phyloP scores from a whole-genome alignment of 2,113 vertebrate genomes.

The Choloepus hoffmanni region DNA sequence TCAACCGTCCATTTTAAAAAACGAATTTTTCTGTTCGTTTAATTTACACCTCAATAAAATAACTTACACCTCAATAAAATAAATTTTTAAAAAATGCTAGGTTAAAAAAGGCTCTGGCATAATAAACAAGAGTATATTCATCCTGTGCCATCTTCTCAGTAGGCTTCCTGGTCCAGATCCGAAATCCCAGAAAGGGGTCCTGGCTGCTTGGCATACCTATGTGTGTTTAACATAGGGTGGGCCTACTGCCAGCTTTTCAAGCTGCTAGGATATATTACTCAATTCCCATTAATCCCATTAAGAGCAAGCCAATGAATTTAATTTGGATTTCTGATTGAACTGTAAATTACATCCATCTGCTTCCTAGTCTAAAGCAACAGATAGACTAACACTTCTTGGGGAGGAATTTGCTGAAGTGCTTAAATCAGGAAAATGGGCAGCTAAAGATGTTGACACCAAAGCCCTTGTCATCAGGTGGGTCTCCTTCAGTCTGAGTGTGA shows the following conservation, averaged over 20 bases:
- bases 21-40: neutral
- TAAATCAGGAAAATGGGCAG: neutral
- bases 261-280: constrained; percentile 80
- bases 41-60: neutral
- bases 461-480: neutral
- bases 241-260: constrained; percentile 66
- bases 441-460: neutral
- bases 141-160: neutral
- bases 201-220: constrained; percentile 1
- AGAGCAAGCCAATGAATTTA: constrained; percentile 81
- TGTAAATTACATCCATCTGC: constrained; percentile 84
- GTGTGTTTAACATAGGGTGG: constrained; percentile 63
- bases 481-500: constrained; percentile 42
- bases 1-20: neutral
- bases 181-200: neutral
- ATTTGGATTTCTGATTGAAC: constrained; percentile 82
- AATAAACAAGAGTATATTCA: neutral
- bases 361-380: constrained; percentile 68
- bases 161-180: neutral
- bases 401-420: neutral
- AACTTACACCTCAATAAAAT: neutral
- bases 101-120: neutral
- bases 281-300: constrained; percentile 85
- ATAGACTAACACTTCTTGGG: constrained; percentile 34
- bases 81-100: neutral